Base-by-base conservation (phyloP, 2,113 vertebrate species). In the Phoenicopterus ruber region DNA sequence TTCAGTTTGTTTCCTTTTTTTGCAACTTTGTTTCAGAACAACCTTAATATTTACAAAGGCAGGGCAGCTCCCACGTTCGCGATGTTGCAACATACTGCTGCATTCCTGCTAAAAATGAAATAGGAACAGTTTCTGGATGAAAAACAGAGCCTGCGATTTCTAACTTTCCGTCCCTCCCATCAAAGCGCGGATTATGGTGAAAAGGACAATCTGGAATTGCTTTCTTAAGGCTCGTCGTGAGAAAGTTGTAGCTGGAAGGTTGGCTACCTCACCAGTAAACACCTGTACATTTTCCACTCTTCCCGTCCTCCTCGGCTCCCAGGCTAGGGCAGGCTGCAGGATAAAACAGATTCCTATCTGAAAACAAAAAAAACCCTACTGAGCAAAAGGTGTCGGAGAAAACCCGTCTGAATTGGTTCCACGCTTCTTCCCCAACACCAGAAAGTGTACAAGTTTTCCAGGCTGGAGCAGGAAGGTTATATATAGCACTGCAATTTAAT, bases 401-500 rank as follows among this genome's bases (percentile, higher is more conserved):
- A 66, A 32, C 16, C 10, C 8, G 14, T 66, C 70, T 58, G n/a
- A 69, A 50, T 4, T 73, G 42, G 34, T 76, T 82, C 47, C 57
- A 44, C 17, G 2, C 26, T 59, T 93, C 58, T 80, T 93, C n/a
- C 40, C 52, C 17, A 34, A 38, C 28, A 73, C 61, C 24, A n/a
- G 59, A 32, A 69, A 38, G 49, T 47, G 57, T 69, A 28, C 54
- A 42, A 28, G 76, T 79, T 89, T 95, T 61, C 58, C 67, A 34
- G 13, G 58, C 71, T 42, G 29, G 58, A 93, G 55, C 62, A 80
- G 76, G 90, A 80, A 84, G 32, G 40, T 90, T 95, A 95, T 89
- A 95, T 91, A 94, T 94, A 94, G 73, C 24, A n/a, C 22, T 50
- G 54, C 81, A 90, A 54, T 95, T 76, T 85, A 90, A 85, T 88